phyloP scores from a whole-genome alignment of 1,140 invertebrate species.

The Neodiprion virginianus region DNA sequence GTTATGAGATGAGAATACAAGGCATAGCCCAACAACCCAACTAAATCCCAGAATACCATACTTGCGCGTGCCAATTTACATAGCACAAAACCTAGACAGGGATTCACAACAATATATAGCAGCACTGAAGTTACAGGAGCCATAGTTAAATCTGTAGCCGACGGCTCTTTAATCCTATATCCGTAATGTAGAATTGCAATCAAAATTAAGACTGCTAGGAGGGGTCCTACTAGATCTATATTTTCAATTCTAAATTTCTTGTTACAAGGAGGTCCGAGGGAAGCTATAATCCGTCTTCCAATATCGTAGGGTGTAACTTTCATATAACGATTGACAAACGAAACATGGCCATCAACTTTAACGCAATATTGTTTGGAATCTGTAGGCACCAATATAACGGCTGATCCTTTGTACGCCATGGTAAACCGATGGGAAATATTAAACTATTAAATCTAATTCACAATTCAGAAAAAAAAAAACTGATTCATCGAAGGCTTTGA shows the following conservation, averaged over 20 bases:
- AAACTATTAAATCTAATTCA: too few species aligned
- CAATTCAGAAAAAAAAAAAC: not conserved
- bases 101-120: conserved; percentile 46
- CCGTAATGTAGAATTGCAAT: conserved; percentile 49
- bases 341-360: conserved; percentile 25
- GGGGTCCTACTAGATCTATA: conserved; percentile 57
- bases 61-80: conserved; percentile 44
- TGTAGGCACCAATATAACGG: not conserved
- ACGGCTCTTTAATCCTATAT: conserved; percentile 44
- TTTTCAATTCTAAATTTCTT: conserved; percentile 46
- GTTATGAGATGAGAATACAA: conserved; percentile 61
- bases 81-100: conserved; percentile 46
- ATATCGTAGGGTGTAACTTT: conserved; percentile 44
- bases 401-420: conserved; percentile 12
- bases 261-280: conserved; percentile 53
- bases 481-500: not conserved
- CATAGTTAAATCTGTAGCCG: conserved; percentile 28
- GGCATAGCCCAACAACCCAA: conserved; percentile 58
- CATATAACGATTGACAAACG: conserved; percentile 11
- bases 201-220: conserved; percentile 49
- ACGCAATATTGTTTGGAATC: not conserved
- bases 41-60: conserved; percentile 49
- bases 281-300: conserved; percentile 47
- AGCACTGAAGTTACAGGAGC: conserved; percentile 45
- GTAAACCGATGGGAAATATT: conserved; percentile 10